phyloP scores from a whole-genome alignment of 2,888 invertebrate species.

The Microctonus hyperodae region DNA sequence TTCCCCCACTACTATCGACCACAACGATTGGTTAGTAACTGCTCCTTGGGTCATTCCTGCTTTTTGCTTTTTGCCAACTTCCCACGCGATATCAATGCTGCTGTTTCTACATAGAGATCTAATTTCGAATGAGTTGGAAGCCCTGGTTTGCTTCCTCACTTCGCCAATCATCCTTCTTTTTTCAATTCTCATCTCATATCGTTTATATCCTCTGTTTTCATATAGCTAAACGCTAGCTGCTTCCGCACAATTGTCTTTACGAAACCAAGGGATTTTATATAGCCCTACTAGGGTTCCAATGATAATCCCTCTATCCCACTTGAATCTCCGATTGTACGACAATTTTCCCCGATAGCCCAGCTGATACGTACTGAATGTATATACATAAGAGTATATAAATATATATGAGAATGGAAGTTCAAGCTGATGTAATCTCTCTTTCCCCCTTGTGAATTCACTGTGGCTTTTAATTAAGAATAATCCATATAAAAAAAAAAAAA shows the following conservation, averaged over 20 bases:
- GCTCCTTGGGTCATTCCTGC: slow-evolving; percentile 33
- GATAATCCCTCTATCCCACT: slow-evolving; percentile 7
- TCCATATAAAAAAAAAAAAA: not conserved
- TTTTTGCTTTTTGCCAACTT: slow-evolving; percentile 38
- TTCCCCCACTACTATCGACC: slow-evolving; percentile 28
- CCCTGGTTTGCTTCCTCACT: slow-evolving; percentile 24
- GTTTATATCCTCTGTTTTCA: slow-evolving; percentile 10
- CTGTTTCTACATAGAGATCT: slow-evolving; percentile 35
- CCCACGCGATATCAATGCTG: slow-evolving; percentile 33
- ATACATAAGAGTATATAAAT: not conserved
- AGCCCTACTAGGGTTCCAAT: slow-evolving; percentile 24
- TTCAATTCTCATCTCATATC: not conserved
- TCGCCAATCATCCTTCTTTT: slow-evolving; percentile 6
- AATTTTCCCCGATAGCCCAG: slow-evolving; percentile 4
- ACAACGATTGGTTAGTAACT: slow-evolving; percentile 16
- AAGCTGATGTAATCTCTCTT: not conserved
- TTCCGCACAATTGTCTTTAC: slow-evolving; percentile 36
- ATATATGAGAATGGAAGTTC: not conserved
- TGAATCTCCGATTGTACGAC: slow-evolving; percentile 20
- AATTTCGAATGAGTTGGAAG: slow-evolving; percentile 38
- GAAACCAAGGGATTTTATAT: slow-evolving; percentile 35
- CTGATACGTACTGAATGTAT: too few species aligned
- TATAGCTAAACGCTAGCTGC: slow-evolving; percentile 10
- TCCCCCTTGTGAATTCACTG: not conserved
- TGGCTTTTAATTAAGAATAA: slow-evolving; percentile 1